phyloP scores from a whole-genome alignment of 2,888 invertebrate genomes.

The Brachyptera putata region DNA sequence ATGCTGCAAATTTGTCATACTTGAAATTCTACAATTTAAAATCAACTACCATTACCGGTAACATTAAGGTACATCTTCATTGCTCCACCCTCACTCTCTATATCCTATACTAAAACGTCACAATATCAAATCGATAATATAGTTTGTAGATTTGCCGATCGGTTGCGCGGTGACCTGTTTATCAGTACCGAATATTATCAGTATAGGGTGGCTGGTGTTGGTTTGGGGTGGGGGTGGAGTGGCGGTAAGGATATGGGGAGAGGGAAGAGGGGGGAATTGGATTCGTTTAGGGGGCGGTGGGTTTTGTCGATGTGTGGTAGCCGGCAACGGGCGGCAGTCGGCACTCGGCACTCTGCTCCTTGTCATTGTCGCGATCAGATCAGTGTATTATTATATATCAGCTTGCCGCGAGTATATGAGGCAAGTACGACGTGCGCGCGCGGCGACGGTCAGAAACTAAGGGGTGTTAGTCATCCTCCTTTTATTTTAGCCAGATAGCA shows the following conservation, averaged over 20 bases:
- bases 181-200: constrained; percentile 18
- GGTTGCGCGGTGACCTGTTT: constrained; percentile 20
- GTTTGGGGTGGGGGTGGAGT: constrained; percentile 10
- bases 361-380: background rate
- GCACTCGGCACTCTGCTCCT: too few relatives aligned
- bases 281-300: background rate
- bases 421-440: too few relatives aligned
- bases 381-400: too few relatives aligned
- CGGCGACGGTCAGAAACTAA: too few relatives aligned
- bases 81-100: too few relatives aligned
- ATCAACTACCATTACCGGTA: background rate
- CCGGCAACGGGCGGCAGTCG: too few relatives aligned
- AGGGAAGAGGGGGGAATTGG: constrained; percentile 6
- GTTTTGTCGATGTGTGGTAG: background rate
- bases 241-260: background rate
- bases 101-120: too few relatives aligned
- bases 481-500: too few relatives aligned
- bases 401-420: too few relatives aligned
- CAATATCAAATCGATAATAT: constrained; percentile 15
- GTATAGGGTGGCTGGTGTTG: too few relatives aligned
- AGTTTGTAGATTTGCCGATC: constrained; percentile 24
- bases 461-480: too few relatives aligned
- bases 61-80: too few relatives aligned
- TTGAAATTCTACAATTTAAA: background rate
- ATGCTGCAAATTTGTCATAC: background rate